Evolutionary conservation across 2,113 vertebrate species (phyloP).

Genomic region (Sylvia atricapilla): DNA sequence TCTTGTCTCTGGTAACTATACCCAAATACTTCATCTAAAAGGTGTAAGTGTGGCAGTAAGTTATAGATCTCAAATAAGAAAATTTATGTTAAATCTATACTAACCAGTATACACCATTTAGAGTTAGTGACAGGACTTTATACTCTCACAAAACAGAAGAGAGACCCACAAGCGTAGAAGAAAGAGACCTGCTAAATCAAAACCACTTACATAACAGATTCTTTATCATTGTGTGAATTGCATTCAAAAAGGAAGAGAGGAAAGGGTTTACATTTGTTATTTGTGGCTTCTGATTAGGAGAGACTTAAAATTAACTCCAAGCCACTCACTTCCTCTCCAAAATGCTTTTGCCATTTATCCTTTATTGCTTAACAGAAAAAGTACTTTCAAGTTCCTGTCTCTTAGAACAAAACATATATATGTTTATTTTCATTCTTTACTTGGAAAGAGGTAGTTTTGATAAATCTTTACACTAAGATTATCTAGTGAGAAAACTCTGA

Average conservation of each 20-base stretch:
- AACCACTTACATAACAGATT: background rate
- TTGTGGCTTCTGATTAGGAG: background rate
- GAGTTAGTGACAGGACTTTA: background rate
- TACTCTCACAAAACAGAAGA: background rate
- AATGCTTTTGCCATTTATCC: background rate
- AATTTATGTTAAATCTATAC: background rate
- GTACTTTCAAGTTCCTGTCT: background rate
- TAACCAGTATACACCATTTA: background rate
- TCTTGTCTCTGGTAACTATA: background rate
- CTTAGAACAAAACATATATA: background rate
- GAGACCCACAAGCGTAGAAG: background rate
- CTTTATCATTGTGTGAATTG: background rate
- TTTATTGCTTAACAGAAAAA: background rate
- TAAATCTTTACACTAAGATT: background rate
- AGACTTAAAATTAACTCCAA: background rate
- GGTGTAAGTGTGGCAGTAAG: background rate
- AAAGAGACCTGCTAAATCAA: background rate
- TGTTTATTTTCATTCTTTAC: background rate
- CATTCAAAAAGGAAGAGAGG: background rate
- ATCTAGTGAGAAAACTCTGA: background rate
- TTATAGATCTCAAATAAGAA: background rate
- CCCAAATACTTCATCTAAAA: background rate
- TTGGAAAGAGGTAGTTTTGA: background rate
- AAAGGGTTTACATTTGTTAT: background rate
- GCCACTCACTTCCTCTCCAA: background rate